Evolutionary conservation across 2,888 invertebrate species (phyloP).

Genomic region (Drepanosiphum platanoidis): DNA sequence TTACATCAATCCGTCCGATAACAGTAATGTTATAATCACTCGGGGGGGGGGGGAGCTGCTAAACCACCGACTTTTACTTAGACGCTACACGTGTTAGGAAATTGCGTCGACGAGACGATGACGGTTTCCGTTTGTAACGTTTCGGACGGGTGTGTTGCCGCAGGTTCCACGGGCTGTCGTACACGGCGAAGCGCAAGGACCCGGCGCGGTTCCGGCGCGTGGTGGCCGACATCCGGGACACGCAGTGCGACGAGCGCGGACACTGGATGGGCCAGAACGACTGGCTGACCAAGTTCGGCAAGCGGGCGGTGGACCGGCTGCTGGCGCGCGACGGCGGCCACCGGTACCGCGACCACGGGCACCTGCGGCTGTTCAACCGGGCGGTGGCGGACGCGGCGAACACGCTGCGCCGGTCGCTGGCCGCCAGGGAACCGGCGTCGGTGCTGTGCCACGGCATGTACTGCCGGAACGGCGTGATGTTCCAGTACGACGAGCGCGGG

Average conservation of each 20-base stretch:
- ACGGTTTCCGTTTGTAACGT: not conserved
- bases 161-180: slow-evolving; percentile 65
- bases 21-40: too few relatives aligned
- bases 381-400: not conserved
- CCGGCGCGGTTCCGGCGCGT: not conserved
- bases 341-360: not conserved
- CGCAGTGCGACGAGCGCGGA: not conserved
- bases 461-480: slow-evolving; percentile 64
- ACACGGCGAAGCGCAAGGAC: slow-evolving; percentile 63
- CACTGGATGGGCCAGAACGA: not conserved
- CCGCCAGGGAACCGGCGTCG: slow-evolving; percentile 63
- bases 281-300: not conserved
- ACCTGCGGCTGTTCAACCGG: not conserved
- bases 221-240: not conserved
- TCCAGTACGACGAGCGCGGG: slow-evolving; percentile 63
- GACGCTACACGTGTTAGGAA: too few relatives aligned
- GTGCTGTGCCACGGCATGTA: slow-evolving; percentile 65
- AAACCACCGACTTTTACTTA: too few relatives aligned
- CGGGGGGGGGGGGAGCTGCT: too few relatives aligned
- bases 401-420: not conserved
- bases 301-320: not conserved
- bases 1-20: too few relatives aligned
- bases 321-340: not conserved
- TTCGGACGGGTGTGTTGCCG: slow-evolving; percentile 38
- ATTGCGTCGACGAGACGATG: too few relatives aligned